phyloP scores from a whole-genome alignment of 2,797 vertebrate genomes.

The Poecilia gillii region DNA sequence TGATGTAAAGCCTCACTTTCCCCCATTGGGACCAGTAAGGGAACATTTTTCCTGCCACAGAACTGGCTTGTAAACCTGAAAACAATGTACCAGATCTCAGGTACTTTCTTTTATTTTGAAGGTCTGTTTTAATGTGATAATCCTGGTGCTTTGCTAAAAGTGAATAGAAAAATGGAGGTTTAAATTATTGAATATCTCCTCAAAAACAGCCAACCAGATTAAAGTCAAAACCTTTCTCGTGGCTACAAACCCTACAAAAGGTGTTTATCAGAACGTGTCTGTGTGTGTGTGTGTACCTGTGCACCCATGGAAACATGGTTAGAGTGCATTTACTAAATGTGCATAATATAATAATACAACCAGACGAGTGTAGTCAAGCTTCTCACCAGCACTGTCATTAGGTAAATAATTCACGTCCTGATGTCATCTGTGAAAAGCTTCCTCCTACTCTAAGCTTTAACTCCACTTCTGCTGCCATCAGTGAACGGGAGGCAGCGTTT shows the following conservation, averaged over 20 bases:
- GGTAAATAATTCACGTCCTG: not conserved
- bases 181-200: not conserved
- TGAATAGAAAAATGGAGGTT: not conserved
- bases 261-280: not conserved
- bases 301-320: not conserved
- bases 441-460: not conserved
- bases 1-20: not conserved
- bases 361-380: not conserved
- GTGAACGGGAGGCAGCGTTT: not conserved
- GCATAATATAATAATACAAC: not conserved
- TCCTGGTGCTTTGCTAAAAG: not conserved
- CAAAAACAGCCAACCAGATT: not conserved
- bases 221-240: not conserved
- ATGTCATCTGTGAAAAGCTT: not conserved
- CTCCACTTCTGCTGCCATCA: not conserved
- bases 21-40: not conserved
- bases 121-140: not conserved
- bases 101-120: not conserved
- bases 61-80: not conserved
- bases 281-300: not conserved
- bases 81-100: not conserved
- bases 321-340: not conserved
- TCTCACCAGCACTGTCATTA: not conserved
- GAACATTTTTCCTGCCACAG: not conserved
- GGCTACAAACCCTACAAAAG: not conserved